phyloP scores from a whole-genome alignment of 2,888 invertebrate genomes.

The Conus canariensis region DNA sequence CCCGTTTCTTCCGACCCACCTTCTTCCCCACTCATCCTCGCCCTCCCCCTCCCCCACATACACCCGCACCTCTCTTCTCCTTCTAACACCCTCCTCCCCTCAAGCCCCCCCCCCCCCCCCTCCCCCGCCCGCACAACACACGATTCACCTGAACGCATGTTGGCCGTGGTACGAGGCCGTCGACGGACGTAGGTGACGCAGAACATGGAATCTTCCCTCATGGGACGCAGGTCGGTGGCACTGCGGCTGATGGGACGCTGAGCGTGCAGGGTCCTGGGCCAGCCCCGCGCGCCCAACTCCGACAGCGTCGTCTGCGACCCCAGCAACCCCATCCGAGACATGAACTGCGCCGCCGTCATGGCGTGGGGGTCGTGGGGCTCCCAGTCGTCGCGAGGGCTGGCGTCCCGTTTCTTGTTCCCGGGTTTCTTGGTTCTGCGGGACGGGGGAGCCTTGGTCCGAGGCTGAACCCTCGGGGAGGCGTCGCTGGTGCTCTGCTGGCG shows the following conservation, averaged over 20 bases:
- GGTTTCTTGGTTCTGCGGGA: not conserved
- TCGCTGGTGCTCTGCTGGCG: not conserved
- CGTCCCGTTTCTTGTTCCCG: not conserved
- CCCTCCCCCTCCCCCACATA: not conserved
- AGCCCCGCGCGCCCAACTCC: not conserved
- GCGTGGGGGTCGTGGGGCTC: not conserved
- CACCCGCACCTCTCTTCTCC: not conserved
- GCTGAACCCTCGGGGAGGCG: not conserved
- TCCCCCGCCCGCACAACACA: not conserved
- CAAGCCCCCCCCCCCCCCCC: not conserved
- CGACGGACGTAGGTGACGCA: not conserved
- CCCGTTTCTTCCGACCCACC: not conserved
- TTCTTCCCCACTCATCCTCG: not conserved
- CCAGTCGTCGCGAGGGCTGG: not conserved
- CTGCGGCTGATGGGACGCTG: constrained; percentile 37
- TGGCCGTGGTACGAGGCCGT: constrained; percentile 20
- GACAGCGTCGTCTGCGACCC: constrained; percentile 6
- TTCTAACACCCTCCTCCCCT: too few relatives aligned
- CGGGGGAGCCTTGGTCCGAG: not conserved
- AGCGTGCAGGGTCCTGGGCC: not conserved
- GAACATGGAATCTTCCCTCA: not conserved
- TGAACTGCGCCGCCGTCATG: not conserved
- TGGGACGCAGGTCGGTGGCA: constrained; percentile 35
- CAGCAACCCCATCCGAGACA: constrained; percentile 11
- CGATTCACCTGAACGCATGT: constrained; percentile 4